Percentiles rank a stretch among this genome's conserved stretches.
Evolutionary conservation across 2,113 vertebrate genomes (phyloP).

Genomic region (Cricetomys ansorgei): DNA sequence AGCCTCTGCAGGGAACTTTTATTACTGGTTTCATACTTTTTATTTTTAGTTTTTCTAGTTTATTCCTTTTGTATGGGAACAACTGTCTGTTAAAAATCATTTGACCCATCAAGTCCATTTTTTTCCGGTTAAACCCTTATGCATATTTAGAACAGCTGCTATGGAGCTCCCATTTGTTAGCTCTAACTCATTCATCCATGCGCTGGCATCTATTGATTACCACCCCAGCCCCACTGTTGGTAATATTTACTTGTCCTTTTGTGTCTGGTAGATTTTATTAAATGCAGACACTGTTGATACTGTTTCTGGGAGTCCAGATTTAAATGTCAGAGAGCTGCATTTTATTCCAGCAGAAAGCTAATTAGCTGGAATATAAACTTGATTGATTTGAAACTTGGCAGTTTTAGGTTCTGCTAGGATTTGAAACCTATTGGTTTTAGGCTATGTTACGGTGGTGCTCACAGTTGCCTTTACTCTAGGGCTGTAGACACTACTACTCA

Average conservation of each 20-base stretch:
- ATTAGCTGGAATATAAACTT: neutral
- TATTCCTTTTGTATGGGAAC: neutral
- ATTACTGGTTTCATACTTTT: neutral
- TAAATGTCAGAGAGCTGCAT: neutral
- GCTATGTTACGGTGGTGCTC: neutral
- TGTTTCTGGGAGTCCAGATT: neutral
- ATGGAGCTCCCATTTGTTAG: neutral
- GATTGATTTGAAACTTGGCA: neutral
- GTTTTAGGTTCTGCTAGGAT: neutral
- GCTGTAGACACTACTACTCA: neutral
- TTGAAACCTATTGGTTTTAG: neutral
- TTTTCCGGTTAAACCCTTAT: neutral
- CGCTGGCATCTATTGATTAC: neutral
- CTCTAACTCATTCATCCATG: neutral
- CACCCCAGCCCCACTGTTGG: neutral
- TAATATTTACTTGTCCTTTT: neutral
- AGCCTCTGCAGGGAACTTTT: neutral
- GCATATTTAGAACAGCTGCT: neutral
- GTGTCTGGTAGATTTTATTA: neutral
- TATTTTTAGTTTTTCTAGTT: neutral
- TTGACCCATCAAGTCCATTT: neutral
- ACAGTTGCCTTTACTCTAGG: neutral
- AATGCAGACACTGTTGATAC: neutral
- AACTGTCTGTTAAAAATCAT: neutral
- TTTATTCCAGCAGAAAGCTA: neutral